phyloP scores from a whole-genome alignment of 2,113 vertebrate species.

The Rhinopomastus cyanomelas region DNA sequence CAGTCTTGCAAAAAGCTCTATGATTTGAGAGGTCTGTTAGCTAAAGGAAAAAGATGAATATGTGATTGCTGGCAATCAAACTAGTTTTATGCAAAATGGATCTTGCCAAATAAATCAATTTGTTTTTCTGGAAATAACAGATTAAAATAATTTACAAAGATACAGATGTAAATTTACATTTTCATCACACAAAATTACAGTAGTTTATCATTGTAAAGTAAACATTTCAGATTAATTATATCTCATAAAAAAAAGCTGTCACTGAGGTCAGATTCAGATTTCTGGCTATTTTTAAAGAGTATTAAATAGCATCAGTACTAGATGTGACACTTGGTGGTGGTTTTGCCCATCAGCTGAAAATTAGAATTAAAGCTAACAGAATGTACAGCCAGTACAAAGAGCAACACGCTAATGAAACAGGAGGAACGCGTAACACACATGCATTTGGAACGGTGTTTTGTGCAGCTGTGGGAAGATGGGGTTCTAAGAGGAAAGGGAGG shows the following conservation, averaged over 20 bases:
- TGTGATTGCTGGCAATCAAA: not conserved
- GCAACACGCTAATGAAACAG: not conserved
- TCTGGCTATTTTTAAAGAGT: not conserved
- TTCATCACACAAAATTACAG: not conserved
- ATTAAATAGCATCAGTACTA: not conserved
- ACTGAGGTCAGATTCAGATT: not conserved
- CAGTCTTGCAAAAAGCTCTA: not conserved
- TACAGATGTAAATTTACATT: not conserved
- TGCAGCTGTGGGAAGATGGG: not conserved
- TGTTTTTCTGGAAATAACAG: not conserved
- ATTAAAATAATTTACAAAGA: not conserved
- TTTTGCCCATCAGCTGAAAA: not conserved
- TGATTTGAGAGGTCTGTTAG: not conserved
- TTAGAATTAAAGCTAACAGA: not conserved
- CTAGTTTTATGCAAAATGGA: not conserved
- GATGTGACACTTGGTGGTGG: not conserved
- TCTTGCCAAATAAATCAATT: not conserved
- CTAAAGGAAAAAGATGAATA: not conserved
- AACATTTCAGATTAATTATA: not conserved
- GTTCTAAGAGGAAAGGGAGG: not conserved
- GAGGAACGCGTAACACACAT: not conserved
- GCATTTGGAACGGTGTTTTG: not conserved
- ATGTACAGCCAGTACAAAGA: not conserved
- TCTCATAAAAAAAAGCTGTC: not conserved
- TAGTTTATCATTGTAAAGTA: not conserved